Base-by-base conservation (phyloP, 2,113 vertebrate genomes). In the Pagrus major region DNA sequence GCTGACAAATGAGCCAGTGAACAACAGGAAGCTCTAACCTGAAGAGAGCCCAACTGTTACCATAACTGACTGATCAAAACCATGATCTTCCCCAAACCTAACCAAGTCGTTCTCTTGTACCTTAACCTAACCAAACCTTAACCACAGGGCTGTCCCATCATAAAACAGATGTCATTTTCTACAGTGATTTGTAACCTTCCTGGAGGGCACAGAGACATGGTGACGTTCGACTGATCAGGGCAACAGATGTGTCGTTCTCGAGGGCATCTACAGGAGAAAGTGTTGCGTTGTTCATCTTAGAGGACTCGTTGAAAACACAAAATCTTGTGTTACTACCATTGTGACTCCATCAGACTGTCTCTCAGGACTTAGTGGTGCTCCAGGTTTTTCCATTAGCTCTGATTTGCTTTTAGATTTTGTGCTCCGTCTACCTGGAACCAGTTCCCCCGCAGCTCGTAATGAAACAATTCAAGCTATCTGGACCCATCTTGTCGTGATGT, bases 351-450 rank as follows among this genome's bases (percentile, higher is more conserved):
- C 65, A 56, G 25, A 18, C 37, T 61, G 68, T 82, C 82, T 80
- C 52, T 63, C 29, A 12, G 25, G 68, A 70, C 49, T 44, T 58
- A 47, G 42, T 56, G 41, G 20, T 33, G 29, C 29, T 84, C 46
- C 71, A 41, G n/a, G 25, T 80, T 81, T 77, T 49, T 71, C 58
- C 71, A 85, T 87, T 72, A 80, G 56, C 29, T 6, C 68, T 51
- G 25, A 84, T 81, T 76, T 51, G 15, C 42, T 80, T 80, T 81
- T 68, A 76, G 52, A 87, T 78, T 68, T 77, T 39, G 70, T 67
- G 86, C 80, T 88, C 76, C 73, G 74, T 69, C 63, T 72, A 76
- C 80, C 75, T 79, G 63, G 68, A 88, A 86, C 70, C 31, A 41
- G 66, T 72, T 54, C 33, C 44, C 35, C 61, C 25, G 52, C 61